phyloP scores from a whole-genome alignment of 2,797 vertebrate genomes.

The Calcarius lapponicus region DNA sequence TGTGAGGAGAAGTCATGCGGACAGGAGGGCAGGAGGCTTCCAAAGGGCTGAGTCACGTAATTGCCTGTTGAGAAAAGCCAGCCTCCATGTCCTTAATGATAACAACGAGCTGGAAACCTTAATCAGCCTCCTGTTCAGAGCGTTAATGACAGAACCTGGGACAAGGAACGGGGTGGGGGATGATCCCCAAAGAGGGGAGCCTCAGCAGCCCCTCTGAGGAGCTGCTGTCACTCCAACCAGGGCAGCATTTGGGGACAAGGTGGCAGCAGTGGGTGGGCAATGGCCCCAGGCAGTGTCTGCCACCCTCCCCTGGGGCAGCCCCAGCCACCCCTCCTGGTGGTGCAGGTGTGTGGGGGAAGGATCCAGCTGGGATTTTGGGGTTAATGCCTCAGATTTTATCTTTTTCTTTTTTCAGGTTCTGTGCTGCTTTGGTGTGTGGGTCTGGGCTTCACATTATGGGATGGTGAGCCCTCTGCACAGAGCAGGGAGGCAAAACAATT shows the following conservation, averaged over 20 bases:
- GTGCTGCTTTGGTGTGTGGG: not conserved
- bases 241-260: not conserved
- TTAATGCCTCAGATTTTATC: not conserved
- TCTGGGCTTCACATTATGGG: not conserved
- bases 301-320: too few species aligned
- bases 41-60: slow-evolving; percentile 34
- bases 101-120: slow-evolving; percentile 18
- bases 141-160: not conserved
- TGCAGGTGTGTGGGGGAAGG: too few species aligned
- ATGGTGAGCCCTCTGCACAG: not conserved
- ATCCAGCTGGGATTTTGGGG: not conserved
- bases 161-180: not conserved
- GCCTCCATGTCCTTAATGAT: not conserved
- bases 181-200: not conserved
- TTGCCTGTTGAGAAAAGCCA: not conserved
- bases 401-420: not conserved
- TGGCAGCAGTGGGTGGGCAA: not conserved
- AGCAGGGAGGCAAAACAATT: not conserved
- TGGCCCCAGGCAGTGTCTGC: not conserved
- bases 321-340: not conserved
- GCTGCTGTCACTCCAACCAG: not conserved
- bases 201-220: not conserved
- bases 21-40: not conserved
- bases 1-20: not conserved
- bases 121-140: not conserved